These are phyloP conservation scores for Toxostoma redivivum DNA, from an alignment of 2,113 vertebrate genomes.

Conservation along the genomic window DNA sequence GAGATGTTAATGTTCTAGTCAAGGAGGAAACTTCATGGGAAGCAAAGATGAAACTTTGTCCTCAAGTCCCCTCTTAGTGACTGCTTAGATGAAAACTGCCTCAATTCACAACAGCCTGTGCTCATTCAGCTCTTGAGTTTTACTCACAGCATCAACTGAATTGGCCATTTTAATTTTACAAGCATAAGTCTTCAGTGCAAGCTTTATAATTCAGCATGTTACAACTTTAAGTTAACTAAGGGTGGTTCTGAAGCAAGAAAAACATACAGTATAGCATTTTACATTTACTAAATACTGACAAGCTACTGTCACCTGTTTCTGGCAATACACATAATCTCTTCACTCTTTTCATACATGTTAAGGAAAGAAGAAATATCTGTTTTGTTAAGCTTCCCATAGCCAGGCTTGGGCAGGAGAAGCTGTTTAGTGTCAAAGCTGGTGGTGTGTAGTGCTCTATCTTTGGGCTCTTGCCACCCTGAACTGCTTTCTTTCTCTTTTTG, in stretches of 20 bases:
- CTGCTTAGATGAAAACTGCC: background rate
- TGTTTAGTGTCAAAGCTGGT: background rate
- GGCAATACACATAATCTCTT: background rate
- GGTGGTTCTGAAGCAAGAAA: background rate
- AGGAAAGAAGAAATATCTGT: background rate
- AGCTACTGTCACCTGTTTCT: background rate
- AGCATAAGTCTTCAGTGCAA: background rate
- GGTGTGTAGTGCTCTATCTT: background rate
- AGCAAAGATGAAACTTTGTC: background rate
- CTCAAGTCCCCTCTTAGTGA: background rate
- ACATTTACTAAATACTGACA: background rate
- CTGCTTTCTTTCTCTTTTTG: background rate
- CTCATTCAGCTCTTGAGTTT: background rate
- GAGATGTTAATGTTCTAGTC: background rate
- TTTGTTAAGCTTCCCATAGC: background rate
- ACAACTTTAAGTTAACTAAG: background rate
- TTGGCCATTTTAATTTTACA: background rate
- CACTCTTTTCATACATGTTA: background rate
- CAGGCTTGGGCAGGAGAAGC: background rate
- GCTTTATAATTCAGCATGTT: background rate
- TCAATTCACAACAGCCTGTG: background rate
- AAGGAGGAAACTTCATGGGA: background rate
- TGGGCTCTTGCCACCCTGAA: background rate
- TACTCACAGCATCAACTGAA: background rate
- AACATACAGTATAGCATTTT: background rate